Evolutionary conservation across 2,113 vertebrate species (phyloP), one percentile per base, ranked within the genome.

Genomic region (Hymenochirus boettgeri): DNA sequence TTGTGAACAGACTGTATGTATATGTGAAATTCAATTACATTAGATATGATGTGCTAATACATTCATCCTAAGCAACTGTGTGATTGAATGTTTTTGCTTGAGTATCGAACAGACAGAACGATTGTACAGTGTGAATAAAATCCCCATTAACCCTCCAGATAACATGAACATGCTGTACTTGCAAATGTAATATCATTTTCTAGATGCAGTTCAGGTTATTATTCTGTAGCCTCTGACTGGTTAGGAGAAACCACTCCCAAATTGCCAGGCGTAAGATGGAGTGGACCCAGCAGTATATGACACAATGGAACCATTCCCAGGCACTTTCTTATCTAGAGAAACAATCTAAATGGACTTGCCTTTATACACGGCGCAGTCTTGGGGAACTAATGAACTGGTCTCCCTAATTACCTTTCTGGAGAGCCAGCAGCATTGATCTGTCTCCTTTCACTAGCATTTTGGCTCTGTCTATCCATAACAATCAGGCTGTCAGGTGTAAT

Each of bases 401-500:
- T 69, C 56, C 57, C 65, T 69, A 59, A 69, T 69, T 69, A 69
- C 65, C 65, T 69, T 69, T 69, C 57, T 69, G 48, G 57, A 69
- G 65, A 69, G 65, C 56, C 65, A 69, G 60, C 65, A 60, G 65
- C 65, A 69, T 69, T 60, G 65, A 69, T 69, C 56, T 47, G 47
- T 69, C 65, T 69, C 56, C 24, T 69, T 60, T 69, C 65, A 69
- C 65, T 60, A 60, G 65, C 56, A 19, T 69, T 69, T 69, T 69
- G 65, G 65, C 65, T 69, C 48, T 57, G 53, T 60, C 65, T 69
- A 69, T 69, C 65, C 65, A 69, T 69, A 69, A 69, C 65, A 69
- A 69, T 69, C 65, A 69, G 65, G 23, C 65, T 69, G 65, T 69
- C 65, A 69, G 65, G 56, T 69, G 65, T 69, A 69, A 69, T 69